Conservation (phyloP, 2,888 invertebrate genomes). For the Abrostola triplasia region DNA sequence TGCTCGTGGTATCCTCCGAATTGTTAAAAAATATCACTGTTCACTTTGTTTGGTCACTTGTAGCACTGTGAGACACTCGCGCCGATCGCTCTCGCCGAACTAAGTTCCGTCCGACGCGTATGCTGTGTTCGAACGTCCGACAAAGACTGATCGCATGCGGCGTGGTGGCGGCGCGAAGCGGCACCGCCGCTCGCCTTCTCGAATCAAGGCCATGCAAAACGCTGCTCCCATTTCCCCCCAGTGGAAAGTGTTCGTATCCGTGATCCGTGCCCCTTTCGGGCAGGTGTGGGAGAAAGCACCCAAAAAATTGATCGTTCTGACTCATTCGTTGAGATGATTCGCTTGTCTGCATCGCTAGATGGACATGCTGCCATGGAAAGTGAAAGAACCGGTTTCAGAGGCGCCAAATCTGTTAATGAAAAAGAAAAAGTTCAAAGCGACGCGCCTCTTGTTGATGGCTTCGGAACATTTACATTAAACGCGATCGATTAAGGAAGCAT, state of each 20-base stretch:
- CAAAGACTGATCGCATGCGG: conserved; percentile 69
- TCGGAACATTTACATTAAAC: conserved; percentile 15
- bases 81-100: conserved; percentile 63
- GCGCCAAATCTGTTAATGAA: conserved; percentile 69
- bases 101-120: conserved; percentile 54
- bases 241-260: conserved; percentile 87
- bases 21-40: conserved; percentile 63
- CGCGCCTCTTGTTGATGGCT: conserved; percentile 24
- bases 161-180: conserved; percentile 49
- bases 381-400: conserved; percentile 79
- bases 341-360: conserved; percentile 64
- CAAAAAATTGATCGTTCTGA: conserved; percentile 82
- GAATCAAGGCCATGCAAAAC: conserved; percentile 86
- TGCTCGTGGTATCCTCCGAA: conserved; percentile 71
- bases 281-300: conserved; percentile 88
- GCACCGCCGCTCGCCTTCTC: conserved; percentile 64
- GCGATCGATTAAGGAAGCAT: conserved; percentile 15
- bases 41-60: conserved; percentile 68
- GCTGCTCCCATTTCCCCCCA: conserved; percentile 83
- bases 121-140: conserved; percentile 57
- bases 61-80: conserved; percentile 71
- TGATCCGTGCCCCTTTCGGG: conserved; percentile 83
- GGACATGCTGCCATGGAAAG: conserved; percentile 73
- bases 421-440: conserved; percentile 68
- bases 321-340: conserved; percentile 80